These are phyloP conservation scores for Aplochiton taeniatus DNA, from an alignment of 2,797 vertebrate genomes.

Conservation along the genomic window DNA sequence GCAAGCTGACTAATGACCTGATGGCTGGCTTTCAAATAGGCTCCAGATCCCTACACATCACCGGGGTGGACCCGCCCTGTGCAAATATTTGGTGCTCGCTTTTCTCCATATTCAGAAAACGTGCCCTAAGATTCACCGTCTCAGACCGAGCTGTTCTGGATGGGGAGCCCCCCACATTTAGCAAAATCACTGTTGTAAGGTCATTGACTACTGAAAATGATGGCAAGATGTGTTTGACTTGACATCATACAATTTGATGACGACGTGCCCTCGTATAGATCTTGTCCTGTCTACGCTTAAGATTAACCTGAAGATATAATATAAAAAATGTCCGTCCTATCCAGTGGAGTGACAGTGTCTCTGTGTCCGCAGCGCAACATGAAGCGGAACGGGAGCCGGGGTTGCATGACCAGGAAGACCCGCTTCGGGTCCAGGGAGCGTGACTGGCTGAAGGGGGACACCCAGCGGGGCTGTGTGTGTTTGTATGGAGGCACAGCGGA, in stretches of 20 bases:
- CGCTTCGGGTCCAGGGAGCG: constrained; percentile 91
- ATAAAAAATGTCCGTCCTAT: neutral
- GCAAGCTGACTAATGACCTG: constrained; percentile 40
- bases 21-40: constrained; percentile 18
- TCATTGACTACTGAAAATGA: neutral
- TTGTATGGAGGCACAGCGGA: constrained; percentile 78
- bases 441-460: constrained; percentile 89
- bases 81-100: constrained; percentile 34
- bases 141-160: constrained; percentile 14
- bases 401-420: constrained; percentile 84
- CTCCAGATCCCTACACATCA: constrained; percentile 21
- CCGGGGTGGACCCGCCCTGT: constrained; percentile 19
- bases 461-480: constrained; percentile 87
- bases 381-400: constrained; percentile 87
- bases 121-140: constrained; percentile 16
- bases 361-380: constrained; percentile 84
- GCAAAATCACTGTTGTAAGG: neutral
- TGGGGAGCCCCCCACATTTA: constrained; percentile 13
- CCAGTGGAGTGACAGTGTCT: constrained; percentile 1
- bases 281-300: neutral
- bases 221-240: neutral
- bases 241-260: neutral
- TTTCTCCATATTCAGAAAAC: constrained; percentile 18
- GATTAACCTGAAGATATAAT: neutral
- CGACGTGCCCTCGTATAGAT: too few species aligned